Base-by-base conservation (phyloP, 2,888 invertebrate genomes). In the Apamea sordens region DNA sequence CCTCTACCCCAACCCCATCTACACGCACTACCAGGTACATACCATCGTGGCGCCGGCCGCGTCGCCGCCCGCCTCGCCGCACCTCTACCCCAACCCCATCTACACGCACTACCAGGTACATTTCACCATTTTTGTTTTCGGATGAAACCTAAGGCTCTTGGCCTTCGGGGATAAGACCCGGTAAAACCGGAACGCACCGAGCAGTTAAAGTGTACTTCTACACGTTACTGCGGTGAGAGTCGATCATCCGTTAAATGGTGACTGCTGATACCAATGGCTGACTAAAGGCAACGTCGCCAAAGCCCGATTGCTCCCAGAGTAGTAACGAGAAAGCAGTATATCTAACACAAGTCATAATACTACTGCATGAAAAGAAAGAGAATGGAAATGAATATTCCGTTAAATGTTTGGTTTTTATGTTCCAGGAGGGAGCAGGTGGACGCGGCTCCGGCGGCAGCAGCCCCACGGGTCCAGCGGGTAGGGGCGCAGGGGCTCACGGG, bases 41-140 rank as follows among this genome's bases (percentile, higher is more conserved):
- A n/a, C n/a, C n/a, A n/a, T n/a, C n/a, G n/a, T n/a, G n/a, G n/a
- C n/a, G n/a, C n/a, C n/a, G n/a, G n/a, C 98, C 98, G 91, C 99
- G 99, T 95, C 98, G 97, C 93, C 98, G 98, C 92, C 86, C 98
- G 98, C 95, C 97, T 98, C 87, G 98, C 99, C 86, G 91, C 98
- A 98, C 87, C 97, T 98, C 88, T 98, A 98, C 95, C 98, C 98
- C 93, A 98, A 98, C 95, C 98, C 98, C 73, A 96, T 98, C 83
- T 98, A 98, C 94, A 97, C 98, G 76, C 97, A 97, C 90, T 93
- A 94, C 83, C 93, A 93, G 93, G 93, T 93, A 86, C 41, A 8
- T 7, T n/a, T 3, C 11, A 47, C n/a, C 32, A 18, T 53, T 32
- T 18, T 69, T 8, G 13, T 47, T 47, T 28, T 13, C 13, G 28